These are phyloP conservation scores for Gobiocypris rarus DNA, from an alignment of 2,113 vertebrate species.

Conservation along the genomic window DNA sequence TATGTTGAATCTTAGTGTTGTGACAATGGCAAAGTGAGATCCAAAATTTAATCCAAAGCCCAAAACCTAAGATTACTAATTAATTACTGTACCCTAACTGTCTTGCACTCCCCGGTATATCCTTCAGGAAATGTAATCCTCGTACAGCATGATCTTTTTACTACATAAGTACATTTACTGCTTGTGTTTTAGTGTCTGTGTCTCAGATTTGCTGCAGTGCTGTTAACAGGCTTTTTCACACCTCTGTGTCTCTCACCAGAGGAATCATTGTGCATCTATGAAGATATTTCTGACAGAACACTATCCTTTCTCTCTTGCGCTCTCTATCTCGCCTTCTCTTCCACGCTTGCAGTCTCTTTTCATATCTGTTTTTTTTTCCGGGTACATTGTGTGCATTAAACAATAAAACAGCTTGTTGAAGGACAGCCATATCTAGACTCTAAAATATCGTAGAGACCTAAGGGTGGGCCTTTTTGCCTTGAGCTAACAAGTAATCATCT, in stretches of 20 bases:
- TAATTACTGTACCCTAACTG: background rate
- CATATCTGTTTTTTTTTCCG: background rate
- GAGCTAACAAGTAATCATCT: background rate
- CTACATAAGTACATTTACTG: constrained; percentile 4
- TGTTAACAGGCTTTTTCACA: constrained; percentile 20
- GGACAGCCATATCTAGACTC: background rate
- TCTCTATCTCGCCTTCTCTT: background rate
- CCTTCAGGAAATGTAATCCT: constrained; percentile 13
- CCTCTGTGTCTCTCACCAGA: constrained; percentile 25
- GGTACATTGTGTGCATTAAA: background rate
- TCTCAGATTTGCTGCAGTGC: constrained; percentile 8
- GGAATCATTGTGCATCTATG: constrained; percentile 7
- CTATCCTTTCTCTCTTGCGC: background rate
- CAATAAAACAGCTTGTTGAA: background rate
- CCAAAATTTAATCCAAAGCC: background rate
- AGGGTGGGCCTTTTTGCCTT: background rate
- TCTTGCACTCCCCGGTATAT: background rate
- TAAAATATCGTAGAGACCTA: background rate
- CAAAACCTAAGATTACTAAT: background rate
- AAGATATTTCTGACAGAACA: background rate
- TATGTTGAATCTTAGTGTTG: background rate
- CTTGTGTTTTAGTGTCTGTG: constrained; percentile 13
- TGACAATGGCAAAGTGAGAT: background rate
- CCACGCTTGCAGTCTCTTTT: background rate
- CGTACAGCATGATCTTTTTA: no score